These are phyloP conservation scores for Ictalurus punctatus DNA, from an alignment of 2,113 vertebrate species.

Conservation along the genomic window DNA sequence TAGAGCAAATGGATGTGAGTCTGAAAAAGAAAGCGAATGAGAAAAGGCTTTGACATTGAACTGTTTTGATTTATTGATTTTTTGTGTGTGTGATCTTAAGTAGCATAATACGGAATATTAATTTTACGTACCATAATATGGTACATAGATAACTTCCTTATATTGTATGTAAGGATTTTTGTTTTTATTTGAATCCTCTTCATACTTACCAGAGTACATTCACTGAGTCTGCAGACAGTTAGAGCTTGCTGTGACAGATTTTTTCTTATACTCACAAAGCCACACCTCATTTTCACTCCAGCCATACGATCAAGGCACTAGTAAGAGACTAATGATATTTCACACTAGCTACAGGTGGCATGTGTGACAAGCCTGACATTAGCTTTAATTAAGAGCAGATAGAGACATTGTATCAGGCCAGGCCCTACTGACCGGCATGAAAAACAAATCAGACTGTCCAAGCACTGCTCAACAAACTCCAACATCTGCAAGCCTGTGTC, in stretches of 20 bases:
- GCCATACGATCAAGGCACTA: background rate
- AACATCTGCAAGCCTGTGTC: constrained; percentile 25
- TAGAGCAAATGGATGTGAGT: background rate
- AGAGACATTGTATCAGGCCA: background rate
- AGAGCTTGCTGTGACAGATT: background rate
- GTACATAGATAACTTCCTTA: background rate
- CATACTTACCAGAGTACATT: background rate
- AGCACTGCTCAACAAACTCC: constrained; percentile 18
- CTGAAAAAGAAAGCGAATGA: background rate
- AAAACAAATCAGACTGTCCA: constrained; percentile 28
- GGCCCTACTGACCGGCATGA: background rate
- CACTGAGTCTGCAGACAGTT: background rate
- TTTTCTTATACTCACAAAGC: background rate
- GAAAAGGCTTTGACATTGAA: background rate
- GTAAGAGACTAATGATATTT: constrained; percentile 15
- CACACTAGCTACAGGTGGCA: background rate
- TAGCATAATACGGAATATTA: background rate
- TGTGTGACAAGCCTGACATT: background rate
- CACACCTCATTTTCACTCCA: background rate
- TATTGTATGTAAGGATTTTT: background rate
- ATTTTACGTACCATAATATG: background rate
- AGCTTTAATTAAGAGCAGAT: background rate
- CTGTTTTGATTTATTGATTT: background rate
- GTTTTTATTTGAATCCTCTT: background rate
- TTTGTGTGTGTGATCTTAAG: background rate